A percentile compares a stretch with the other conserved stretches of the same genome.
Conservation (phyloP, 2,888 invertebrate genomes). For the Nipponacmea schrenckii region DNA sequence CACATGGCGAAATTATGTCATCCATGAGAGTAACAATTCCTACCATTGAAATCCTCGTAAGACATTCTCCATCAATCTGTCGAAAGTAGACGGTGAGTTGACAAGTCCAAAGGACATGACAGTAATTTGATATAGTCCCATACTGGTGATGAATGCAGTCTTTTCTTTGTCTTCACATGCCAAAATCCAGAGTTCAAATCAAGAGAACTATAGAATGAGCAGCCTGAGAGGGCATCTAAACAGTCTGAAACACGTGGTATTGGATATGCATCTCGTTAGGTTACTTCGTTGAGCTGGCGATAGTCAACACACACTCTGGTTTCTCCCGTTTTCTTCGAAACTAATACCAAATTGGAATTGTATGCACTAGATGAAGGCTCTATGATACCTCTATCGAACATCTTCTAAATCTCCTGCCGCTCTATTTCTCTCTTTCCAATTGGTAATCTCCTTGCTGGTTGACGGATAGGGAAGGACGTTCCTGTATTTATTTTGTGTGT, state of each 20-base stretch:
- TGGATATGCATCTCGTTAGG: slow-evolving; percentile 29
- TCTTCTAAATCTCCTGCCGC: slow-evolving; percentile 25
- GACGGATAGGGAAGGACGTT: slow-evolving; percentile 20
- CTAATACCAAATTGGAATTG: slow-evolving; percentile 31
- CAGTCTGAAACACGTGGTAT: slow-evolving; percentile 34
- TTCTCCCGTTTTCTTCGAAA: slow-evolving; percentile 28
- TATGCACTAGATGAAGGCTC: slow-evolving; percentile 33
- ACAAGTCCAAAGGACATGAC: slow-evolving; percentile 32
- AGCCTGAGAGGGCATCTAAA: slow-evolving; percentile 30
- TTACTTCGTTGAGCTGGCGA: slow-evolving; percentile 29
- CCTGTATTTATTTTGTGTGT: slow-evolving; percentile 22
- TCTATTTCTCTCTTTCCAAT: slow-evolving; percentile 21
- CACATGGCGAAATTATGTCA: slow-evolving; percentile 31
- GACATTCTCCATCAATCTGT: slow-evolving; percentile 38
- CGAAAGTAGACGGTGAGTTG: slow-evolving; percentile 40
- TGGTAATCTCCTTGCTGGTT: slow-evolving; percentile 23
- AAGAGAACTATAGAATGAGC: slow-evolving; percentile 32
- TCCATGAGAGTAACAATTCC: slow-evolving; percentile 36
- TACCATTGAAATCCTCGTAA: slow-evolving; percentile 33
- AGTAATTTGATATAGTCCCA: slow-evolving; percentile 29
- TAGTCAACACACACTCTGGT: slow-evolving; percentile 35
- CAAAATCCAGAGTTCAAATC: slow-evolving; percentile 34
- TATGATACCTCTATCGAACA: slow-evolving; percentile 28
- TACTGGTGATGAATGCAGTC: slow-evolving; percentile 33
- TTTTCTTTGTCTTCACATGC: slow-evolving; percentile 33